Base-by-base conservation (phyloP, 1,140 invertebrate genomes). In the Copidosoma floridanum region DNA sequence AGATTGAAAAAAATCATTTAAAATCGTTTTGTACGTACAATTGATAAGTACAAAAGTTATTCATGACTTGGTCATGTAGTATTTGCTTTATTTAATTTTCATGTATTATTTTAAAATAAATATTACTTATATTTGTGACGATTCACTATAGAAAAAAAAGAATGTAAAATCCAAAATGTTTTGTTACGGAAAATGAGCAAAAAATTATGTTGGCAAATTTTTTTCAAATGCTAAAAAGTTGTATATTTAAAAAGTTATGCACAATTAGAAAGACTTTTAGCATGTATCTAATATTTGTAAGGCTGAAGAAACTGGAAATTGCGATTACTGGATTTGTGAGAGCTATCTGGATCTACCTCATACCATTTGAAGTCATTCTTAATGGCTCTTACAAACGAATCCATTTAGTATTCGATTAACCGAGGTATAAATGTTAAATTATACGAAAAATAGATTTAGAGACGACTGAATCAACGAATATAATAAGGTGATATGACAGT, bases 121-220 rank as follows among this genome's bases (percentile, higher is more conserved):
- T 40, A 40, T 40, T 40, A 50, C 24, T 18, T 57, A 57, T 23
- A 50, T 21, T 40, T 20, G 24, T 57, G 38, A 57, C 10, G 14
- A 50, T 50, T 57, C 18, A 57, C 18, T 57, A 46, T 57, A 48
- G 26, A 38, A 50, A 50, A 50, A n/a, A n/a, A n/a, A n/a, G n/a
- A n/a, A n/a, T n/a, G n/a, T n/a, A n/a, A n/a, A n/a, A n/a, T n/a
- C n/a, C n/a, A n/a, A n/a, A n/a, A n/a, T n/a, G n/a, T n/a, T n/a
- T n/a, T n/a, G n/a, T n/a, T n/a, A n/a, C n/a, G n/a, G n/a, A n/a
- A n/a, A n/a, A n/a, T n/a, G n/a, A n/a, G n/a, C n/a, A n/a, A n/a
- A n/a, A n/a, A n/a, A n/a, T n/a, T n/a, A n/a, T n/a, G n/a, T n/a
- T n/a, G n/a, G n/a, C n/a, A n/a, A n/a, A n/a, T n/a, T n/a, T n/a